A percentile compares a stretch with the other conserved stretches of the same genome.
Conservation (phyloP, 2,888 invertebrate genomes). For the Podabrus alpinus region DNA sequence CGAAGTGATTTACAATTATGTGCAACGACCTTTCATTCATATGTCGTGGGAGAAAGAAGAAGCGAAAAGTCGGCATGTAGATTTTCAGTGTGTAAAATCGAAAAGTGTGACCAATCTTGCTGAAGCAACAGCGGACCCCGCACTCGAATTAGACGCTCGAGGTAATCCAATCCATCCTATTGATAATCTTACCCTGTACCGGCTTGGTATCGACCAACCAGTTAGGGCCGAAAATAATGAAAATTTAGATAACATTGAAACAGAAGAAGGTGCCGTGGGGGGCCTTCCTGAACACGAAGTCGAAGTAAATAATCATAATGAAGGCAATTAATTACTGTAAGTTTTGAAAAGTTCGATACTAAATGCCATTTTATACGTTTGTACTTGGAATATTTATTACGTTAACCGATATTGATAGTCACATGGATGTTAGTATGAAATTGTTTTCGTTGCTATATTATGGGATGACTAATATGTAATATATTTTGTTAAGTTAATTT, state of each 20-base stretch:
- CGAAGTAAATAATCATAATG: conserved; percentile 8
- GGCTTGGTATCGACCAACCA: conserved; percentile 40
- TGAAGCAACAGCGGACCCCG: conserved; percentile 92
- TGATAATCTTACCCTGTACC: conserved; percentile 41
- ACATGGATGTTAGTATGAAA: not conserved
- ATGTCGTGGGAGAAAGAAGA: conserved; percentile 99
- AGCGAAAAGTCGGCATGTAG: conserved; percentile 97
- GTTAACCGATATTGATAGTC: not conserved
- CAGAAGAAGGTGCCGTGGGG: conserved; percentile 53
- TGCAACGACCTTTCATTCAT: conserved; percentile 97
- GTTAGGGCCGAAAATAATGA: conserved; percentile 33
- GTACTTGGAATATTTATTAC: conserved; percentile 12
- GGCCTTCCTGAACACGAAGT: conserved; percentile 32
- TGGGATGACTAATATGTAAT: not conserved
- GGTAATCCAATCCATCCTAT: conserved; percentile 54
- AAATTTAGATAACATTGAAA: conserved; percentile 45
- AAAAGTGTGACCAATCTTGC: conserved; percentile 97
- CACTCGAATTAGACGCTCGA: conserved; percentile 67
- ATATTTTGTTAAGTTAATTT: not conserved
- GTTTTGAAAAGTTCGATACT: not conserved
- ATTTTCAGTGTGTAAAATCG: conserved; percentile 98
- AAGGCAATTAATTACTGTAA: conserved; percentile 10
- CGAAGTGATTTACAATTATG: conserved; percentile 99
- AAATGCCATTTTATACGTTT: conserved; percentile 11
- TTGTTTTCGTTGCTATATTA: not conserved